Evolutionary conservation across 2,888 invertebrate species (phyloP), one percentile per base, ranked within the genome.

Genomic region (Drosophila putrida): DNA sequence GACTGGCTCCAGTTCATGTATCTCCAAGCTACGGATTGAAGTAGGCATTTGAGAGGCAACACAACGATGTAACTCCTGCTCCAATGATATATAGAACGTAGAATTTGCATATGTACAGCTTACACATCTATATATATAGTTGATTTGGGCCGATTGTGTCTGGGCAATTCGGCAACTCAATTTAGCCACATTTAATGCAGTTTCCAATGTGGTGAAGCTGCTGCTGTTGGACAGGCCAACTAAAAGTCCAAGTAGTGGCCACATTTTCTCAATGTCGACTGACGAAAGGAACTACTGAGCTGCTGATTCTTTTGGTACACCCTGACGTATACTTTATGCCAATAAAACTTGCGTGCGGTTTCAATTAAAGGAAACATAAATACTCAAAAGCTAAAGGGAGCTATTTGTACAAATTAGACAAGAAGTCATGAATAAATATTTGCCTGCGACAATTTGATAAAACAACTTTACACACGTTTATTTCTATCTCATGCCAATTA

Each of bases 81-180:
- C 88, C 50, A 77, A n/a, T 2, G 43, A 36, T 4, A 35, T 31
- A 27, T 71, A 38, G 1, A 49, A 9, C 0, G 13, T 27, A 2
- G 66, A 47, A 10, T 10, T 33, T 8, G 50, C 15, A 5, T 43
- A 41, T 4, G 55, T 51, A 28, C 85, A 85, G 39, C 69, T 88
- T 4, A 70, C 50, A 61, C 89, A 85, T 6, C 80, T 85, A 60
- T 85, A 85, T 25, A 85, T 65, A 25, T 75, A 85, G 9, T 66
- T 88, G 15, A 77, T 49, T 38, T 85, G 89, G 6, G 74, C 53
- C 1, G 55, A 44, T 27, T 69, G 72, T 4, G 58, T 1, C 1
- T n/a, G 38, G 4, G 73, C 85, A 25, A 85, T 79, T 1, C 43
- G 62, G 25, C 85, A 85, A 44, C 73, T 62, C 5, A 63, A 60